Percentiles rank a stretch among this genome's conserved stretches.
These are phyloP conservation scores for Albula glossodonta DNA, from an alignment of 2,113 vertebrate species.

Conservation along the genomic window DNA sequence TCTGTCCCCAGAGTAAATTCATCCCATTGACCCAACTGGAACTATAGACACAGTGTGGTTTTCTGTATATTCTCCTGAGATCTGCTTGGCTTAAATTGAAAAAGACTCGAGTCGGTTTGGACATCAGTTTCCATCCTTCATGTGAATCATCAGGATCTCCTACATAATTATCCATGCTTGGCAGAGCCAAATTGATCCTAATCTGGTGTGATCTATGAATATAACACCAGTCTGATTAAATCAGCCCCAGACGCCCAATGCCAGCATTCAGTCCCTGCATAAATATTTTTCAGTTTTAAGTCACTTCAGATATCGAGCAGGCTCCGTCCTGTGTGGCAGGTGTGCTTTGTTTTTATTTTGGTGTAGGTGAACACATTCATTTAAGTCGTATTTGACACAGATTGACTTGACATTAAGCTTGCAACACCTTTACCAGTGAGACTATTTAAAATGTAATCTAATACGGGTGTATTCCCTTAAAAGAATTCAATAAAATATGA, in stretches of 20 bases:
- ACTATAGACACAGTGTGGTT: constrained; percentile 8
- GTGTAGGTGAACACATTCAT: background rate
- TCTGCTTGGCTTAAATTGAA: background rate
- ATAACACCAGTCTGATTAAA: background rate
- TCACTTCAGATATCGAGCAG: background rate
- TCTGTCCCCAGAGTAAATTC: background rate
- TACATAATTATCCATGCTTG: background rate
- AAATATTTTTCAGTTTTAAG: background rate
- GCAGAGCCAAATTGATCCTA: background rate
- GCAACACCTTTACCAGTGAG: background rate
- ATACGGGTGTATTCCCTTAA: background rate
- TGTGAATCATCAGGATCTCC: background rate
- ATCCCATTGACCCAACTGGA: constrained; percentile 11
- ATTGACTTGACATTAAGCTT: background rate
- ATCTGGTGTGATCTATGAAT: constrained; percentile 6
- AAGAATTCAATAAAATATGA: background rate
- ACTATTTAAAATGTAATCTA: background rate
- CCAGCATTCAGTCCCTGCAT: background rate
- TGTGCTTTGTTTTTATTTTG: background rate
- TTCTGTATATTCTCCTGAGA: background rate
- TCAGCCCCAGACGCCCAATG: background rate
- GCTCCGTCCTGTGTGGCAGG: background rate
- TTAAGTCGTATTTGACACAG: background rate
- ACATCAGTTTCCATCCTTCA: background rate
- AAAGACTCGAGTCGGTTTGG: background rate